Base-by-base conservation (phyloP, 2,888 invertebrate species). In the Ptychoptera contaminata region DNA sequence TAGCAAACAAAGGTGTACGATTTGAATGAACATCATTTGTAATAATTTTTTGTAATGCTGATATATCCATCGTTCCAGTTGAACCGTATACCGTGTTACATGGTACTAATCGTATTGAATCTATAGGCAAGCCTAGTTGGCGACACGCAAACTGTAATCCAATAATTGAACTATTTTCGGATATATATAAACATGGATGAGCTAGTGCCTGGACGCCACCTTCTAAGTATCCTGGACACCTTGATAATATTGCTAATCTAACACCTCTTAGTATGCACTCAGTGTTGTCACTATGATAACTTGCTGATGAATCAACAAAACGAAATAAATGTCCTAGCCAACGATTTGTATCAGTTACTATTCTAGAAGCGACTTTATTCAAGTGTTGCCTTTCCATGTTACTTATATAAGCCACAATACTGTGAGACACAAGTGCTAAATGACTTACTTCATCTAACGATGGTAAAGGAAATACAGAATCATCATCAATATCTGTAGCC, bases 281-380 rank as follows among this genome's bases (percentile, higher is more conserved):
- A 32, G 84, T 67, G 50, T 82, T 82, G 54, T 92, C 92, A 50
- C 87, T 84, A 58, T 92, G 90, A 59, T 87, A 91, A 58, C 81
- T 87, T 2, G 87, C 82, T 32, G 82, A 77, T 48, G 83, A 82
- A 56, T 90, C 86, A 48, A 79, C 70, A 61, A 90, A 79, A 55
- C 90, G 81, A 67, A 90, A 90, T 57, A 92, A 73, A 56, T 86
- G 80, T 43, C 85, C 77, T 55, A 92, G 70, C 92, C 92, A 92
- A 52, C 85, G 69, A 5, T 86, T 84, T 1, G 87, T 85, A 58
- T 92, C 92, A 30, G 81, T 79, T 1, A 84, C 81, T 52, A 93
- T 76, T 55, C 84, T 79, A 36, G 80, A 77, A 37, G 86, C 82
- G 15, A 93, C 71, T 54, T 82, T 77, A 45, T 84, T 78, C 44